Evolutionary conservation across 2,888 invertebrate species (phyloP), one percentile per base, ranked within the genome.

Genomic region (Rhopalosiphum nymphaeae): DNA sequence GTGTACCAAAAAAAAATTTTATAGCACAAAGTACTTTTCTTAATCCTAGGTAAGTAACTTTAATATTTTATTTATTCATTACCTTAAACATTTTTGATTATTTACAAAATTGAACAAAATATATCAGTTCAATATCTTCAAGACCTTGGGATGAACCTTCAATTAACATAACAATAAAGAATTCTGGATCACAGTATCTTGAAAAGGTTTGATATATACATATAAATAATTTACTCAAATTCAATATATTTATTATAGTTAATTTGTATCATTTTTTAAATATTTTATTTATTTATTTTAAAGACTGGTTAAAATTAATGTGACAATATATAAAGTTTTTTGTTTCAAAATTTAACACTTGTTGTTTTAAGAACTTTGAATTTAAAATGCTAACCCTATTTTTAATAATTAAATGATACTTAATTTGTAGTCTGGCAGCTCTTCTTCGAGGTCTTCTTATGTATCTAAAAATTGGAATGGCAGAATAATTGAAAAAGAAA

Each of bases 401-500:
- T 36, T 36, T 78, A 78, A 78, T 78, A 36, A 36, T 78, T 78
- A n/a, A 67, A 11, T n/a, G 3, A 67, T 16, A 29, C 61, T 87
- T 46, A 49, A 61, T 61, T 87, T 67, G 16, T 49, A 92, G 92
- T 9, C 46, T 4, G 61, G 46, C 10, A 42, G 36, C 49, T 87
- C 26, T 9, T 16, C 49, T 1, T 92, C 61, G 11, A 61, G 26
- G 49, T 87, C 26, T 1, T 36, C 61, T 36, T 92, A 87, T 87
- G 42, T 61, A 29, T 61, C 87, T 87, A 42, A 26, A 44, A 61
- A 61, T 0, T 87, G 36, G 26, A 85, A 89, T 57, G 85, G 57
- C 25, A 93, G 26, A 89, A 84, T n/a, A 42, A 84, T 93, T 56
- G 89, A 93, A 93, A 89, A 93, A 93, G 89, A 93, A 89, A 57